phyloP scores from a whole-genome alignment of 2,797 vertebrate species.

The Liasis olivaceus region DNA sequence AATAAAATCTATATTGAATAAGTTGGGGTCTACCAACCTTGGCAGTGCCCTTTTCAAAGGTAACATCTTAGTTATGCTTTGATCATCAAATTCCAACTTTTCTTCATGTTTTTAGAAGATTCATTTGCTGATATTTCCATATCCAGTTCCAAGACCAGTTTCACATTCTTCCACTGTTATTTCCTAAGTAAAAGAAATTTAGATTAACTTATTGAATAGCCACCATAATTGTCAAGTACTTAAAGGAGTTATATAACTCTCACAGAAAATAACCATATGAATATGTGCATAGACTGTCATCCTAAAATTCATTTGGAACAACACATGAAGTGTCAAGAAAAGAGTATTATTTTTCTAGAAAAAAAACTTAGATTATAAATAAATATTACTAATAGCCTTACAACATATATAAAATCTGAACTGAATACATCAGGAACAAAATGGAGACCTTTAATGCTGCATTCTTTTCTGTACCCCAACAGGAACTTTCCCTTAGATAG shows the following conservation, averaged over 20 bases:
- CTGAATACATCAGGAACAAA: not conserved
- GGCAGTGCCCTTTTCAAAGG: not conserved
- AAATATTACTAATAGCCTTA: not conserved
- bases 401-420: not conserved
- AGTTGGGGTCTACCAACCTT: not conserved
- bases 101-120: conserved; percentile 37
- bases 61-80: conserved; percentile 16
- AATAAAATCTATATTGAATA: not conserved
- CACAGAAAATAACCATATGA: not conserved
- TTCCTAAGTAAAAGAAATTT: conserved; percentile 18
- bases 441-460: not conserved
- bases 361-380: not conserved
- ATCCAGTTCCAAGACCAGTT: conserved; percentile 37
- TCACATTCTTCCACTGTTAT: conserved; percentile 20
- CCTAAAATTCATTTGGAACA: not conserved
- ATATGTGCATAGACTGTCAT: not conserved
- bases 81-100: conserved; percentile 30
- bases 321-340: not conserved
- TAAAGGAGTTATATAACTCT: not conserved
- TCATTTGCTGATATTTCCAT: conserved; percentile 45
- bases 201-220: not conserved
- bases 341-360: not conserved
- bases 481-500: not conserved
- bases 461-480: not conserved
- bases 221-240: not conserved